Base-by-base conservation (phyloP, 2,888 invertebrate species). In the Seira ritae region DNA sequence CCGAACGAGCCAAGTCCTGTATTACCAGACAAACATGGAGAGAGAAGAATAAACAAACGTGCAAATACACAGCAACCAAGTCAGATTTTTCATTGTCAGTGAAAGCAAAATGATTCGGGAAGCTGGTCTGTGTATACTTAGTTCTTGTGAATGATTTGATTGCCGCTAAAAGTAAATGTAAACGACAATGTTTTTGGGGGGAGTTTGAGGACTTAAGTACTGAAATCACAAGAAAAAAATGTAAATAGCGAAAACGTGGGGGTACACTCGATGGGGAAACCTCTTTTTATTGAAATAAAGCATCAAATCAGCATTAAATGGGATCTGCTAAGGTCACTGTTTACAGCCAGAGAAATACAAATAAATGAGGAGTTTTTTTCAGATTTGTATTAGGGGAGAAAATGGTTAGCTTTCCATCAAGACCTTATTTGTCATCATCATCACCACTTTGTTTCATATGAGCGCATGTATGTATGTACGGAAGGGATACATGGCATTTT, bases 41-140 rank as follows among this genome's bases (percentile, higher is more conserved):
- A 96, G 94, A 0, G 97, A 97, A 0, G 97, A 97, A 87, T 31
- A 31, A 31, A 31, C 31, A 31, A 31, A 31, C 31, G 8, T 31
- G 31, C 31, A 31, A 31, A 2, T 31, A 31, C 3, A 31, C 2
- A 31, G n/a, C n/a, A n/a, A n/a, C n/a, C n/a, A n/a, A n/a, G n/a
- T n/a, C n/a, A n/a, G n/a, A n/a, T n/a, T n/a, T n/a, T n/a, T n/a
- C n/a, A n/a, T n/a, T n/a, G n/a, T n/a, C n/a, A n/a, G n/a, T n/a
- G n/a, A n/a, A n/a, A n/a, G n/a, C n/a, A n/a, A n/a, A n/a, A n/a
- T n/a, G n/a, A n/a, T n/a, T n/a, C n/a, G n/a, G n/a, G n/a, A n/a
- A n/a, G n/a, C n/a, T n/a, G n/a, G n/a, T n/a, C n/a, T n/a, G n/a
- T n/a, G n/a, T n/a, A n/a, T n/a, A n/a, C n/a, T n/a, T n/a, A n/a